A percentile compares a stretch with the other conserved stretches of the same genome.
Conservation (phyloP, 2,797 vertebrate species). For the Eutrigla gurnardus region DNA sequence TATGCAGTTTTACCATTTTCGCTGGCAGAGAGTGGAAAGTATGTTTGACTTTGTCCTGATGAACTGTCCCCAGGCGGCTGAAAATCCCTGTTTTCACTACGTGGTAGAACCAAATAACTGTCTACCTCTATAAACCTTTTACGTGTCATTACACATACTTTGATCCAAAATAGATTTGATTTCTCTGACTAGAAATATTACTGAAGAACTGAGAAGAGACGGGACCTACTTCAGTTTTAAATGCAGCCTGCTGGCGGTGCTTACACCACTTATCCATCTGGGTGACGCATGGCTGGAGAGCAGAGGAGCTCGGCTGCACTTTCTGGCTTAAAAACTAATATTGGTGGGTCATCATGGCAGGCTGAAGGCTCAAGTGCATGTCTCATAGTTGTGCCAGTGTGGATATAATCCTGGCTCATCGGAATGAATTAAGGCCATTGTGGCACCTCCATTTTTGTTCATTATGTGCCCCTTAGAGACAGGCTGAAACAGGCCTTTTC, state of each 20-base stretch:
- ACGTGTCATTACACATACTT: neutral
- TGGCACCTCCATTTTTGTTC: constrained; percentile 17
- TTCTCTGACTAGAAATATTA: constrained; percentile 10
- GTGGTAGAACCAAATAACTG: neutral
- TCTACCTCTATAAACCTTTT: neutral
- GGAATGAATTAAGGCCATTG: constrained; percentile 33
- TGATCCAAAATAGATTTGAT: neutral
- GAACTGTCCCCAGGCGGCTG: neutral
- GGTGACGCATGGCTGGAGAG: constrained; percentile 25
- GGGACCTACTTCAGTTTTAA: constrained; percentile 19
- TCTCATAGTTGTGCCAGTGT: constrained; percentile 35
- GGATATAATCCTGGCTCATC: constrained; percentile 43
- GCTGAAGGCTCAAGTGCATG: constrained; percentile 26
- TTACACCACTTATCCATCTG: constrained; percentile 39
- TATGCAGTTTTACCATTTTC: neutral
- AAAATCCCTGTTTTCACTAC: neutral
- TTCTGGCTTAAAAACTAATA: constrained; percentile 41
- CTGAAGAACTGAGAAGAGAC: constrained; percentile 7
- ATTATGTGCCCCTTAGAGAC: neutral
- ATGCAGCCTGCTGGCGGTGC: constrained; percentile 23
- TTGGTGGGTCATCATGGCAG: constrained; percentile 25
- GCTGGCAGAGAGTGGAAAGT: neutral
- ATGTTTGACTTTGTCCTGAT: neutral
- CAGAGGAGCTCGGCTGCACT: constrained; percentile 29
- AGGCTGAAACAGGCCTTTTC: neutral